Base-by-base conservation (phyloP, 2,888 invertebrate species). In the Syritta pipiens region DNA sequence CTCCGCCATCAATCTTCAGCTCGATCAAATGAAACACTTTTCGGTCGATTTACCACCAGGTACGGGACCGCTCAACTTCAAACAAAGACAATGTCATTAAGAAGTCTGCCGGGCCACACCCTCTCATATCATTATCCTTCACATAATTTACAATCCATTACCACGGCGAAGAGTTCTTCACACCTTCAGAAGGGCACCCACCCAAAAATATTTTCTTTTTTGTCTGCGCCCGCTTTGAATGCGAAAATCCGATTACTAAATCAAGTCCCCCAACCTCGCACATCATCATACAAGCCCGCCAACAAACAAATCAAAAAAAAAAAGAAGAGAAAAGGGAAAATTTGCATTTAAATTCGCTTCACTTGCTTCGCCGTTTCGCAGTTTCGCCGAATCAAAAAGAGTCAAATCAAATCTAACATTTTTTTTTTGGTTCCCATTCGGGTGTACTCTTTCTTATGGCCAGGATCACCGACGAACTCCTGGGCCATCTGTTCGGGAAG, bases 331-430 rank as follows among this genome's bases (percentile, higher is more conserved):
- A 68, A 57, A 51, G 17, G 20, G 44, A 49, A 57, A 67, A 67
- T 67, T 53, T 74, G 60, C 74, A 60, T 67, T 60, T 59, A 67
- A 57, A 75, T 55, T 60, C 48, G 53, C 68, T 75, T 75, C 46
- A 60, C 60, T 75, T 75, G 68, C 53, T 68, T 60, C 22, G 42
- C 62, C 37, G n/a, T n/a, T n/a, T n/a, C n/a, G n/a, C n/a, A n/a
- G 22, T 51, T 74, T 60, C 53, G 53, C 46, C 46, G 59, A 68
- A 68, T 53, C 51, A 55, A 62, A 55, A 68, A 37, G 48, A 62
- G 19, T 60, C 26, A 68, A 75, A 68, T 75, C 68, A 68, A 68
- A 68, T 75, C 68, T 68, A 60, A 75, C 12, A 7, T 48, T 60
- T 55, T 26, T 59, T 26, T 20, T 44, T 32, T 1, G n/a, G n/a